Conservation (phyloP, 1,140 invertebrate species). For the Oryctes rhinoceros region DNA sequence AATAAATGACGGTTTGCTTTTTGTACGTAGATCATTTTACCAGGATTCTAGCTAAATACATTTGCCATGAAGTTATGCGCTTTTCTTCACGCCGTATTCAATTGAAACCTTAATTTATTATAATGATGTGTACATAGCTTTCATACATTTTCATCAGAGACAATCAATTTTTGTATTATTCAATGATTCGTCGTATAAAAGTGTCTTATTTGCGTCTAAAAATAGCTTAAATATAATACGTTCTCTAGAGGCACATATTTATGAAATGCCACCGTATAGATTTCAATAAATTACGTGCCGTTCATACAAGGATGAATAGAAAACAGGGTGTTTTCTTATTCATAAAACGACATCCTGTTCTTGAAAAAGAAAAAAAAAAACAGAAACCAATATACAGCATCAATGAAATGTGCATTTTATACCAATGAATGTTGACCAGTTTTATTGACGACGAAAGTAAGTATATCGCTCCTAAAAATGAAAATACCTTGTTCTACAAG, state of each 20-base stretch:
- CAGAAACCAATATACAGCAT: not conserved
- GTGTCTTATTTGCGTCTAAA: slow-evolving; percentile 10
- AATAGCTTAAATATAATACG: not conserved
- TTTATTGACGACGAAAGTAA: no score
- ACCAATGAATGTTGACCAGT: no score
- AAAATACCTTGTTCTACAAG: no score
- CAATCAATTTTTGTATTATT: slow-evolving; percentile 23
- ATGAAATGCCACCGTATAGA: slow-evolving; percentile 27
- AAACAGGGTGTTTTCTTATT: slow-evolving; percentile 25
- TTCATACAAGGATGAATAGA: slow-evolving; percentile 21
- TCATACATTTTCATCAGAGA: slow-evolving; percentile 23
- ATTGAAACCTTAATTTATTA: slow-evolving; percentile 18
- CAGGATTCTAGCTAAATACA: no score
- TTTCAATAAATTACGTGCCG: slow-evolving; percentile 25
- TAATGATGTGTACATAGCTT: not conserved
- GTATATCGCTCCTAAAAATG: no score
- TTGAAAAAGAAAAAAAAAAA: not conserved
- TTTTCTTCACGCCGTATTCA: not conserved
- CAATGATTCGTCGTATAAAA: not conserved
- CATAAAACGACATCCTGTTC: slow-evolving; percentile 23
- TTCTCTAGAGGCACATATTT: slow-evolving; percentile 17
- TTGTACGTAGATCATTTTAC: no score
- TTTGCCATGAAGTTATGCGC: no score
- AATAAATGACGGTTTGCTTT: no score
- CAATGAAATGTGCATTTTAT: slow-evolving; percentile 2